Percentiles rank a stretch among this genome's conserved stretches.
These are phyloP conservation scores for Eupithecia tripunctaria DNA, from an alignment of 2,888 invertebrate species.

Conservation along the genomic window DNA sequence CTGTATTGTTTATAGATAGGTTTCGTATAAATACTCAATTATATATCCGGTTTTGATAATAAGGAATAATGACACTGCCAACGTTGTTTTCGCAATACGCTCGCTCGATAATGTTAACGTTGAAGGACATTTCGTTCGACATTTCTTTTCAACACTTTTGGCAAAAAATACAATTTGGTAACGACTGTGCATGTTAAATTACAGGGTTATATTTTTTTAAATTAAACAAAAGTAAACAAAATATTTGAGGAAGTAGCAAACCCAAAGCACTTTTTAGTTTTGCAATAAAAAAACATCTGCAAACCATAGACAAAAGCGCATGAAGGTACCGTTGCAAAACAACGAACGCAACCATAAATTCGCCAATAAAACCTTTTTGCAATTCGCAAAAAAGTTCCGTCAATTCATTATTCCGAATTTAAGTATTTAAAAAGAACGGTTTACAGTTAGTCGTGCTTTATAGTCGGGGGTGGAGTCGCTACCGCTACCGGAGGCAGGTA, in stretches of 20 bases:
- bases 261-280: constrained; percentile 45
- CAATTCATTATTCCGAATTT: constrained; percentile 51
- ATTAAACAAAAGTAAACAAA: constrained; percentile 56
- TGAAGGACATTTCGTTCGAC: constrained; percentile 48
- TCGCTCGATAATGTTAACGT: constrained; percentile 33
- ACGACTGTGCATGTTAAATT: constrained; percentile 50
- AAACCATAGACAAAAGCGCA: constrained; percentile 63
- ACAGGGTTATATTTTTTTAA: constrained; percentile 59
- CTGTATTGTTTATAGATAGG: not conserved
- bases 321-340: constrained; percentile 70
- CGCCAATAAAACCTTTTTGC: constrained; percentile 64
- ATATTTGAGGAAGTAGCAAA: constrained; percentile 48
- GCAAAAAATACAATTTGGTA: constrained; percentile 50
- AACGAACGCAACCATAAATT: constrained; percentile 65
- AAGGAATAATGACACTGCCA: constrained; percentile 25
- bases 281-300: constrained; percentile 65
- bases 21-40: not conserved
- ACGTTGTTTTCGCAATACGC: constrained; percentile 33
- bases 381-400: constrained; percentile 60
- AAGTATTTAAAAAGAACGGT: constrained; percentile 56
- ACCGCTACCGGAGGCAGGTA: constrained; percentile 80
- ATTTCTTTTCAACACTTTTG: constrained; percentile 52
- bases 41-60: constrained; percentile 31
- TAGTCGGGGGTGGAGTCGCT: constrained; percentile 62
- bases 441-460: constrained; percentile 69